Base-by-base conservation (phyloP, 2,797 vertebrate genomes). In the Ctenopoma multispine region DNA sequence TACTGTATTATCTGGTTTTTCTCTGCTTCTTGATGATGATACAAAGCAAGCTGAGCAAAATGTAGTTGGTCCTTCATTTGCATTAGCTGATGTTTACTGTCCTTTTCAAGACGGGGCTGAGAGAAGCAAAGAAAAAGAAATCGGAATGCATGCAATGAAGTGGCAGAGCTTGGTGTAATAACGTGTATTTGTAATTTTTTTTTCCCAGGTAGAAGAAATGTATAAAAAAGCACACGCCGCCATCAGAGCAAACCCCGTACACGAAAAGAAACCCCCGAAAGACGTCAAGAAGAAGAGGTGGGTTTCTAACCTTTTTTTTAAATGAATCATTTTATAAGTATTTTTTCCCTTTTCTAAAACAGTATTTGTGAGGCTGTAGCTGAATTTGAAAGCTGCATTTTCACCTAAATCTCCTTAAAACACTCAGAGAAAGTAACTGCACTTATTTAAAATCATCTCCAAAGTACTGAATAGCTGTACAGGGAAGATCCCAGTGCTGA, bases 211-310 rank as follows among this genome's bases (percentile, higher is more conserved):
- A 47, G 97, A 99, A 87, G 97, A 97, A 87, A 96, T 99, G 95
- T 99, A 97, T 85, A 97, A 97, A 90, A 99, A 98, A 92, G 97
- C 97, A 40, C 98, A 99, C 68, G 80, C 95, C 63, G 80, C 86
- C 80, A 99, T 99, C 91, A 92, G 97, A 82, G 96, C 95, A 44
- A 99, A 98, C 80, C 98, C 98, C 21, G 89, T 95, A 11, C 96
- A 97, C 50, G 96, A 96, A 93, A 98, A 97, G 96, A 99, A 99
- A 86, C 96, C 97, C 6, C 94, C 96, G 84, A 96, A 90, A 92
- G 97, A 98, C 58, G 91, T 99, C 53, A 98, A 97, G 88, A 98
- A 97, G 93, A 99, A 99, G 94, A 98, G 98, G 98, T 99, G 89
- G 17, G 93, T 78, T 61, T 40, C 21, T 46, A 0, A 10, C 21